Evolutionary conservation across 2,888 invertebrate species (phyloP).

Genomic region (Alloplasta piceator): DNA sequence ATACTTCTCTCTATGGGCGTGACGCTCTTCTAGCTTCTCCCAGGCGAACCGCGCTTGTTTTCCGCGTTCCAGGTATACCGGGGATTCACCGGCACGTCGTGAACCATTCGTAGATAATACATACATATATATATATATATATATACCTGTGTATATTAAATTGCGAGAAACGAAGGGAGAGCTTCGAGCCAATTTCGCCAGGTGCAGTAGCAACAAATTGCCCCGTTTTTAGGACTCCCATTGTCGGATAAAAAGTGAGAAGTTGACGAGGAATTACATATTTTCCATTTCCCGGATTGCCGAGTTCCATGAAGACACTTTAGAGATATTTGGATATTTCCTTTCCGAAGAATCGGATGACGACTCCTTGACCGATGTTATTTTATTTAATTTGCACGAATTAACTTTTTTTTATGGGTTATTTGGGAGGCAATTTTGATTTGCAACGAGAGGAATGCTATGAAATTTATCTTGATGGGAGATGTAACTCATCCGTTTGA

Average conservation of each 20-base stretch:
- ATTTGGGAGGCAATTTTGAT: too few species aligned
- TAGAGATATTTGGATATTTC: conserved; percentile 13
- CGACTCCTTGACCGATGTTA: neutral
- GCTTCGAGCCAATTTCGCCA: conserved; percentile 69
- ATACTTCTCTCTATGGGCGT: conserved; percentile 55
- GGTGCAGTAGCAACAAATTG: conserved; percentile 75
- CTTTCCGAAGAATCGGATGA: conserved; percentile 4
- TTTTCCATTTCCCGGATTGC: conserved; percentile 48
- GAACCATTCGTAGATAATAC: conserved; percentile 15
- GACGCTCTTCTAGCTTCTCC: conserved; percentile 53
- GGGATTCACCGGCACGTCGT: conserved; percentile 36
- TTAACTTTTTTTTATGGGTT: neutral
- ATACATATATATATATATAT: conserved; percentile 9
- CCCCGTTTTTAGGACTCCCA: conserved; percentile 73
- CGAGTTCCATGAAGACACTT: conserved; percentile 24
- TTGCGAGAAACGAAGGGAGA: conserved; percentile 39
- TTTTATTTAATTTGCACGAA: neutral
- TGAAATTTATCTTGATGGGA: too few species aligned
- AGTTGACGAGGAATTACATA: conserved; percentile 35
- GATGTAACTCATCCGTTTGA: too few species aligned
- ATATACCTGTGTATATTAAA: conserved; percentile 7
- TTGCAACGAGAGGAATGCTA: too few species aligned
- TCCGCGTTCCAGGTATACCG: conserved; percentile 74
- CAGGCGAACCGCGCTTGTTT: conserved; percentile 61
- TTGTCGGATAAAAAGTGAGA: conserved; percentile 41